Base-by-base conservation (phyloP, 1,140 invertebrate species). In the Mycetomoellerius zeteki region DNA sequence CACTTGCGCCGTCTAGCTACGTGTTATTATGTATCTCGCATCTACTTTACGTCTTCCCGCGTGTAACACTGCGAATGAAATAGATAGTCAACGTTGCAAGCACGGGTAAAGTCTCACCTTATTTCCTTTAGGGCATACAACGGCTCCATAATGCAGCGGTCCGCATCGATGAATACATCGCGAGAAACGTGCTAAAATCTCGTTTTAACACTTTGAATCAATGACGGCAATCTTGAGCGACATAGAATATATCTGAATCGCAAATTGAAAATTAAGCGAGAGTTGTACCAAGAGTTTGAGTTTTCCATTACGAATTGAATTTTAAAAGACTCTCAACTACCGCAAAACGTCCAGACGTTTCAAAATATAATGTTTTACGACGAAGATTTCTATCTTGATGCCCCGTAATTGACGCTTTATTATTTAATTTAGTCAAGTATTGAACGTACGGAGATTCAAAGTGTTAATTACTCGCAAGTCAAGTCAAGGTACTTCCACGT, bases 151-250 rank as follows among this genome's bases (percentile, higher is more conserved):
- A 62, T 21, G 16, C 52, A 43, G 33, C 33, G 33, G 47, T 67
- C 30, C 50, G 78, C 65, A 81, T 71, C 64, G 50, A 43, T 30
- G 65, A 81, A 75, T 73, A 73, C 12, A 58, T 73, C 27, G 72
- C 54, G 54, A 50, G 69, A 73, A 73, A 73, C 37, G 80, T 73
- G 80, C 80, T 60, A 84, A 75, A 84, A 73, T 73, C 37, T 62
- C 64, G 37, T 81, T 84, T 84, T 62, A 84, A 75, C 69, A 73
- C 37, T 75, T 75, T 75, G 80, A 84, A 84, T 84, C 37, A 60
- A 75, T 58, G 54, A 82, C 19, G 54, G 19, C 50, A 60, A 84
- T 84, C 67, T 75, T 37, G 37, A 60, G 19, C 30, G 37, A 37
- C 54, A 16, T 50, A 33, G 54, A 84, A 84, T 60, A 58, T 19